phyloP scores from a whole-genome alignment of 2,797 vertebrate species.

The Lepus oiostolus region DNA sequence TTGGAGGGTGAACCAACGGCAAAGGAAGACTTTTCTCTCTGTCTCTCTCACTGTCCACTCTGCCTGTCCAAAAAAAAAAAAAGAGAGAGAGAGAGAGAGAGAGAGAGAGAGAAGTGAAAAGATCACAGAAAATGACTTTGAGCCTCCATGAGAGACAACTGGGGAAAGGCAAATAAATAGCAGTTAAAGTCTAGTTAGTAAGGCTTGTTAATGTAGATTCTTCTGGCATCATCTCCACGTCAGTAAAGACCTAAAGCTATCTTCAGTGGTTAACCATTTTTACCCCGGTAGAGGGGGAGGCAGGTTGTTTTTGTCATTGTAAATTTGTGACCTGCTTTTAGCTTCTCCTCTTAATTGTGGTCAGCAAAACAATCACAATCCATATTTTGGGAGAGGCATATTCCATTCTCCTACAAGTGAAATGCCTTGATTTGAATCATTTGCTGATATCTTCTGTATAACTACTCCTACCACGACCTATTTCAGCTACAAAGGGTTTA shows the following conservation, averaged over 20 bases:
- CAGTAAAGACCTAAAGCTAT: background rate
- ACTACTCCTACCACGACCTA: background rate
- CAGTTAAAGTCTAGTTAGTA: background rate
- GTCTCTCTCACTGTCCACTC: too few species aligned
- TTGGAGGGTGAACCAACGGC: too few species aligned
- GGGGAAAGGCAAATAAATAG: background rate
- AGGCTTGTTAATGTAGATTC: background rate
- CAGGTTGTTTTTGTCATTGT: background rate
- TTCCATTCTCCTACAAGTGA: background rate
- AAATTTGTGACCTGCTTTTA: background rate
- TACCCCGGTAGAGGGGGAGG: background rate
- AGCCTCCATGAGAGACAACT: background rate
- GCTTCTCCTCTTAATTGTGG: background rate
- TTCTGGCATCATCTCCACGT: background rate
- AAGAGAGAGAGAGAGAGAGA: too few species aligned
- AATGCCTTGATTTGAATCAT: conserved; percentile 34
- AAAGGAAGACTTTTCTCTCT: too few species aligned
- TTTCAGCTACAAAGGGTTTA: conserved; percentile 55
- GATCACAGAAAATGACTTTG: background rate
- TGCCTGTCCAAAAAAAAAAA: too few species aligned
- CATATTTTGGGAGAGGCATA: background rate
- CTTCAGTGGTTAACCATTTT: background rate
- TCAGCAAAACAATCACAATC: background rate
- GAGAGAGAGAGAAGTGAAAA: background rate
- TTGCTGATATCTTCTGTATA: conserved; percentile 50